Percentiles rank a stretch among this genome's conserved stretches.
Conservation (phyloP, 2,797 vertebrate species). For the Enteromius unitaeniatus region DNA sequence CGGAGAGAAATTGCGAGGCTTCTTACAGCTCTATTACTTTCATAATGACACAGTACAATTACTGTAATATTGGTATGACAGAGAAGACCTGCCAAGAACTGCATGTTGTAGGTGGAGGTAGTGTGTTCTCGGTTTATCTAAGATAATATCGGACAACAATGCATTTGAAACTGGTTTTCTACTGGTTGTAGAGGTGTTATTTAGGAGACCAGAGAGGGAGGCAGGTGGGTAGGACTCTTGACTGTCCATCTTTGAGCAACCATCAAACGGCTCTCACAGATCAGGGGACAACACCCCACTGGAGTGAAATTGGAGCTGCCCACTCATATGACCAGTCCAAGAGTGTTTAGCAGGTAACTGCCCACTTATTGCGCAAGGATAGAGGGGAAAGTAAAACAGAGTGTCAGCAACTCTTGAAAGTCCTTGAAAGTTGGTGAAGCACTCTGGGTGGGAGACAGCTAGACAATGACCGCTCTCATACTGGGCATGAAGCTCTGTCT, state of each 20-base stretch:
- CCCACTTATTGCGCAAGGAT: slow-evolving; percentile 58
- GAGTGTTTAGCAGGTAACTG: slow-evolving; percentile 61
- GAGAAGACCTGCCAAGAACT: slow-evolving; percentile 21
- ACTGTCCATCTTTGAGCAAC: slow-evolving; percentile 51
- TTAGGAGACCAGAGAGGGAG: slow-evolving; percentile 1
- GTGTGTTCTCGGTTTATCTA: not conserved
- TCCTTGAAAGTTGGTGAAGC: slow-evolving; percentile 69
- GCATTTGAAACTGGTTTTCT: slow-evolving; percentile 17
- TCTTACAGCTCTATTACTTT: slow-evolving; percentile 34
- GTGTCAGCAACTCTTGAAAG: slow-evolving; percentile 63
- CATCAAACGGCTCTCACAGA: slow-evolving; percentile 42
- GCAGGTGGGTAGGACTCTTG: slow-evolving; percentile 21
- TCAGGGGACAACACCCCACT: slow-evolving; percentile 52
- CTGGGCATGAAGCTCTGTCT: slow-evolving; percentile 58
- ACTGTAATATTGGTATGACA: slow-evolving; percentile 24
- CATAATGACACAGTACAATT: slow-evolving; percentile 45
- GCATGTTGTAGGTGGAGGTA: not conserved
- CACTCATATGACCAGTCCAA: slow-evolving; percentile 53
- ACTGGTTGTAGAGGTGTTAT: not conserved
- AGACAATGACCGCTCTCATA: slow-evolving; percentile 63
- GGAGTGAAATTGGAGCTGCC: slow-evolving; percentile 54
- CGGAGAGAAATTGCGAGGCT: slow-evolving; percentile 50
- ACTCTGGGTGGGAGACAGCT: slow-evolving; percentile 64
- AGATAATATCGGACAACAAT: not conserved
- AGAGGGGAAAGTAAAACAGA: slow-evolving; percentile 62